Base-by-base conservation (phyloP, 1,140 invertebrate genomes). In the Ceratina australensis region DNA sequence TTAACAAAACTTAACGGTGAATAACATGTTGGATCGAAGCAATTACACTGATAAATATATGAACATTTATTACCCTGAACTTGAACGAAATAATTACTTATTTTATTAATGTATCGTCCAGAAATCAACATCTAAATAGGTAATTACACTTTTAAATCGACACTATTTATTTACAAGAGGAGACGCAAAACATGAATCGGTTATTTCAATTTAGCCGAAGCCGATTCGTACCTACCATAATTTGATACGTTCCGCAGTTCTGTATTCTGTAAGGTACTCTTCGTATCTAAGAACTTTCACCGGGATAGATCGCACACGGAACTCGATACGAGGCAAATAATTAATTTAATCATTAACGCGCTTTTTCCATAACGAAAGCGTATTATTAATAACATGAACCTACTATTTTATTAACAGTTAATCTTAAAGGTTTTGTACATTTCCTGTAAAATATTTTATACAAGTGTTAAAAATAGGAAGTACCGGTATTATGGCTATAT, bases 81-180 rank as follows among this genome's bases (percentile, higher is more conserved):
- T 42, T 0, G 33, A 42, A 42, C 7, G 33, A 42, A 42, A 42
- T 42, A 10, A 42, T 42, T 42, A 42, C 33, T 24, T n/a, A 60
- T 64, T 78, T 78, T 4, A 52, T 52, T 42, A 12, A 42, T 10
- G 5, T 10, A 10, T 42, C 5, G 3, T 10, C 3, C 5, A 42
- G 33, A 69, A 63, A 73, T 73, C 78, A 72, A 72, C 81, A 81
- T 69, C 61, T 16, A 81, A 52, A 72, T 26, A 42, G 47, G 5
- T 69, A 65, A 33, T 66, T 24, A 5, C 1, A 50, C n/a, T 4
- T 20, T n/a, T 8, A 75, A 18, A 49, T 22, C 10, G 33, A 52
- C 33, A n/a, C 20, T 60, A 81, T 24, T 78, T 68, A 60, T 52
- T 68, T 65, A 82, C 64, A 73, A 57, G n/a, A n/a, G 24, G 18